Conservation (phyloP, 2,797 vertebrate species). For the Catamblyrhynchus diadema region DNA sequence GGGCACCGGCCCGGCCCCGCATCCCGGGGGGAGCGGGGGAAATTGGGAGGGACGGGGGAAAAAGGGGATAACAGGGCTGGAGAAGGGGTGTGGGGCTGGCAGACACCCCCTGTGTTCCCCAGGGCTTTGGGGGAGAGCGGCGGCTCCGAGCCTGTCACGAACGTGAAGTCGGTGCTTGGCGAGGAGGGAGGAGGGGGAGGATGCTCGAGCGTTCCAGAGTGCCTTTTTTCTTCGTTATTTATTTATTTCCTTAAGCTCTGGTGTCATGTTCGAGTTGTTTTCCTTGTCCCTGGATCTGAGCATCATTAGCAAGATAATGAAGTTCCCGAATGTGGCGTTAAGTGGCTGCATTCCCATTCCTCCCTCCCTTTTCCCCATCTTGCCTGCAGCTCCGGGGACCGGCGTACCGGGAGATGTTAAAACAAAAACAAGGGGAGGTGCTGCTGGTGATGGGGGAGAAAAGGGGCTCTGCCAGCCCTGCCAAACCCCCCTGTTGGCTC, state of each 20-base stretch:
- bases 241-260: neutral
- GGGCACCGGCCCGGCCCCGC: neutral
- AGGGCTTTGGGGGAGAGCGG: neutral
- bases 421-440: neutral
- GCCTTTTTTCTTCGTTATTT: neutral
- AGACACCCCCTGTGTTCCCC: neutral
- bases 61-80: neutral
- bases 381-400: neutral
- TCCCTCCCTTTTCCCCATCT: constrained; percentile 7
- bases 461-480: neutral
- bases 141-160: neutral
- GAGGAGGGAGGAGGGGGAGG: neutral
- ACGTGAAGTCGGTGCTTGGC: neutral
- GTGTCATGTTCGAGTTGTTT: neutral
- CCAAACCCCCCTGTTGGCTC: neutral
- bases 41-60: neutral
- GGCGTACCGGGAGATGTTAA: neutral
- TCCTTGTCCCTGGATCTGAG: neutral
- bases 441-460: neutral
- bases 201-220: neutral
- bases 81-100: neutral
- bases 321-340: constrained; percentile 10
- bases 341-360: neutral
- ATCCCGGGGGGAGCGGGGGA: neutral
- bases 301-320: constrained; percentile 43